Conservation (phyloP, 2,797 vertebrate species). For the Anguilla anguilla region DNA sequence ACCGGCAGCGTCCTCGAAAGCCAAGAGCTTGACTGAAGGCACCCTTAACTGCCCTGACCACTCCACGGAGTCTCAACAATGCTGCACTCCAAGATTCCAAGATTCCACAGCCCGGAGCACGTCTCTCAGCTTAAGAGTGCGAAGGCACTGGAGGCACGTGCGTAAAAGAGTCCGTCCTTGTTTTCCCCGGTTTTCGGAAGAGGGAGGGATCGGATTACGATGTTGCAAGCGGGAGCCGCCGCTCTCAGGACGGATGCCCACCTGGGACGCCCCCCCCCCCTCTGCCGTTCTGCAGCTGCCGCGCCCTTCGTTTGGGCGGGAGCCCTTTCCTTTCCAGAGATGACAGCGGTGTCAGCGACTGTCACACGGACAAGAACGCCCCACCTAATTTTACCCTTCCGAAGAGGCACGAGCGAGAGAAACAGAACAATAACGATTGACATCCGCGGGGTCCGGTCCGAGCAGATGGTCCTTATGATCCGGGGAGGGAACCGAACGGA, state of each 20-base stretch:
- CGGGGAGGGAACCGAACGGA: not conserved
- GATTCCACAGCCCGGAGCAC: not conserved
- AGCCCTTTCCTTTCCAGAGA: not conserved
- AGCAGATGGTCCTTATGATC: not conserved
- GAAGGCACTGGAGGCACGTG: not conserved
- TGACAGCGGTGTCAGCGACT: slow-evolving; percentile 14
- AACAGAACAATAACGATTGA: not conserved
- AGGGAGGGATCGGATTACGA: not conserved
- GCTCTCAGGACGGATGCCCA: not conserved
- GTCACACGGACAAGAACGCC: slow-evolving; percentile 24
- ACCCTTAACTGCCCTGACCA: not conserved
- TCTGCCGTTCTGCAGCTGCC: not conserved
- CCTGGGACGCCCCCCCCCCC: not conserved
- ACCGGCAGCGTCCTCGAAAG: not conserved
- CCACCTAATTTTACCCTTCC: not conserved
- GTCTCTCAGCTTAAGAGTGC: not conserved
- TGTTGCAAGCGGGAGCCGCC: not conserved
- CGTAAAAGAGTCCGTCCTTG: not conserved
- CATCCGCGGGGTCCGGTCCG: slow-evolving; percentile 15
- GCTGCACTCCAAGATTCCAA: not conserved
- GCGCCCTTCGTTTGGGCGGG: not conserved
- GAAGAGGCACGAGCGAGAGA: not conserved
- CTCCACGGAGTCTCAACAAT: not conserved
- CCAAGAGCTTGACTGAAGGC: not conserved
- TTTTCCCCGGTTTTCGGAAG: not conserved